Evolutionary conservation across 2,888 invertebrate species (phyloP).

Genomic region (Drosophila parthenogenetica): DNA sequence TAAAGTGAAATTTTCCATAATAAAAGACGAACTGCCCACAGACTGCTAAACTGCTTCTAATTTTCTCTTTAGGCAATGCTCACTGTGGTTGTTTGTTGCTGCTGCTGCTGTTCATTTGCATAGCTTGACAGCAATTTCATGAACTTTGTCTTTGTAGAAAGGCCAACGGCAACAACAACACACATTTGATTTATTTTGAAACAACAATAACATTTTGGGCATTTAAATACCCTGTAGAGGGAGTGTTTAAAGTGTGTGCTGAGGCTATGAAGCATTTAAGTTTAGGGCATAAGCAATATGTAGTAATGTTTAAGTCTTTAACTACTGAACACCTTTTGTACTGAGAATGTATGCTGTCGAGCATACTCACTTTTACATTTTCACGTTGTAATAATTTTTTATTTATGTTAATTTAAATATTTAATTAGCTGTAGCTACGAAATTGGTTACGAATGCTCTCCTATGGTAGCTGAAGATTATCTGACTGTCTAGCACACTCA

Average conservation of each 20-base stretch:
- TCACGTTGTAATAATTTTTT: too few relatives aligned
- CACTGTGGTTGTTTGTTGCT: slow-evolving; percentile 11
- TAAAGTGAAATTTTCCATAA: slow-evolving; percentile 60
- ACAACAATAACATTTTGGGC: background rate
- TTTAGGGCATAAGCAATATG: too few relatives aligned
- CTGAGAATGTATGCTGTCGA: too few relatives aligned
- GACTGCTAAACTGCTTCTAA: slow-evolving; percentile 54
- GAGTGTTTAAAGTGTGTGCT: too few relatives aligned
- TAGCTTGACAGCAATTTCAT: slow-evolving; percentile 46
- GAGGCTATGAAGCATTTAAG: background rate
- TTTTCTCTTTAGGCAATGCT: slow-evolving; percentile 19
- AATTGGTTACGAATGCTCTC: too few relatives aligned
- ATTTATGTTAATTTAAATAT: too few relatives aligned
- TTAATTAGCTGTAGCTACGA: too few relatives aligned
- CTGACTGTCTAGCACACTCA: too few relatives aligned
- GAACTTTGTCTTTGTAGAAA: slow-evolving; percentile 47
- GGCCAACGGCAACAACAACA: slow-evolving; percentile 36
- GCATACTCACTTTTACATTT: too few relatives aligned
- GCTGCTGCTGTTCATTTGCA: slow-evolving; percentile 38
- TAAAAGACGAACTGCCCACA: slow-evolving; percentile 40
- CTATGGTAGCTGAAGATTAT: too few relatives aligned
- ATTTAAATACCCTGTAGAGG: background rate
- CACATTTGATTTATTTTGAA: slow-evolving; percentile 48
- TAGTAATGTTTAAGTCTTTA: too few relatives aligned
- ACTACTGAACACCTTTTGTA: too few relatives aligned